Evolutionary conservation across 2,888 invertebrate genomes (phyloP).

Genomic region (Nephrocerus scutellatus): DNA sequence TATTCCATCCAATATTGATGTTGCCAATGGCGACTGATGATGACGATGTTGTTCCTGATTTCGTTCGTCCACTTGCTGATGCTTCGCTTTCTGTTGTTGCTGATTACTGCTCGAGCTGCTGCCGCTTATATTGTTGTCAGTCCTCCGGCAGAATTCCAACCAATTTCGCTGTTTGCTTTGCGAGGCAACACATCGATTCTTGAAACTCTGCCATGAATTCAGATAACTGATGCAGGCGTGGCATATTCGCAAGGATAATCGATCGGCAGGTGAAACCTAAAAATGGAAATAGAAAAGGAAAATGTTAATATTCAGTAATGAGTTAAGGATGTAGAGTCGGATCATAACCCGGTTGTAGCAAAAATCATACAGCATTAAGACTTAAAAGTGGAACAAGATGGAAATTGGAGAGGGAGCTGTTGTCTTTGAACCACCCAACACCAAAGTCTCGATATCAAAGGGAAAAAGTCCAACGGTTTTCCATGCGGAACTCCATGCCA

Average conservation of each 20-base stretch:
- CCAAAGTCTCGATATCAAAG: no score
- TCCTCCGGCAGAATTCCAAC: constrained; percentile 35
- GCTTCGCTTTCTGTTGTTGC: constrained; percentile 23
- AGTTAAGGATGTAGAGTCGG: constrained; percentile 9
- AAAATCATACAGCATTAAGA: no score
- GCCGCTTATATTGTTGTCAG: constrained; percentile 26
- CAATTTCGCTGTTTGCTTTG: constrained; percentile 45
- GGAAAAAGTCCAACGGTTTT: no score
- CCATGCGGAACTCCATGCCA: no score
- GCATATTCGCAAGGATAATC: constrained; percentile 44
- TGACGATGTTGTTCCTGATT: background rate
- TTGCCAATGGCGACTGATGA: constrained; percentile 19
- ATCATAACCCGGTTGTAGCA: background rate
- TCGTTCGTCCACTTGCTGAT: constrained; percentile 19
- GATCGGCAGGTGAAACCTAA: constrained; percentile 42
- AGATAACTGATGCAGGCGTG: constrained; percentile 48
- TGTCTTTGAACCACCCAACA: no score
- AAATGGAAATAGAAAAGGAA: constrained; percentile 14
- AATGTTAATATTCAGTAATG: constrained; percentile 2
- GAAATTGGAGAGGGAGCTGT: background rate
- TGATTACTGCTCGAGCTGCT: constrained; percentile 12
- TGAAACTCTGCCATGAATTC: constrained; percentile 49
- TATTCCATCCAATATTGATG: constrained; percentile 42
- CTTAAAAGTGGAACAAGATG: background rate
- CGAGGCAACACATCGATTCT: constrained; percentile 46